Conservation (phyloP, 2,797 vertebrate genomes). For the Dendrocincla tyrannina region DNA sequence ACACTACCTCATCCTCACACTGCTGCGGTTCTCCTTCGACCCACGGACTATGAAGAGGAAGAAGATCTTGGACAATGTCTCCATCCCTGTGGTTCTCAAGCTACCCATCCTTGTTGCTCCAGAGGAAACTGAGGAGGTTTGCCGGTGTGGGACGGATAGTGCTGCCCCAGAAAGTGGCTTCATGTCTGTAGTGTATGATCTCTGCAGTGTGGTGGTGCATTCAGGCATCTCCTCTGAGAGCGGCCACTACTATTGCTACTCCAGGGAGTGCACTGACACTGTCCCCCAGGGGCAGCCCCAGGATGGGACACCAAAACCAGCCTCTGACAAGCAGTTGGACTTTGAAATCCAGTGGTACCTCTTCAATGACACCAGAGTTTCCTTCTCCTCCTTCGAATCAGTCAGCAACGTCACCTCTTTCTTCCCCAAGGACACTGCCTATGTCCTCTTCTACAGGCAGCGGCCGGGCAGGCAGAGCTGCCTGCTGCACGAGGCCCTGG, state of each 20-base stretch:
- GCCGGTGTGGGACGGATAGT: background rate
- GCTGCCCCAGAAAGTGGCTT: background rate
- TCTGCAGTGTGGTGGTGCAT: slow-evolving; percentile 83
- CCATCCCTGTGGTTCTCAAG: slow-evolving; percentile 78
- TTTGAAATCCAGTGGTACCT: slow-evolving; percentile 82
- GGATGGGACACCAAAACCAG: background rate
- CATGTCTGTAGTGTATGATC: slow-evolving; percentile 73
- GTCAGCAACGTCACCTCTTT: slow-evolving; percentile 83
- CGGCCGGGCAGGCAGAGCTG: slow-evolving; percentile 8
- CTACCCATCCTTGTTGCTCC: slow-evolving; percentile 67
- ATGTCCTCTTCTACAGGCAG: slow-evolving; percentile 81
- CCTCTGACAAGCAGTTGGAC: slow-evolving; percentile 57
- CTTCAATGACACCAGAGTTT: slow-evolving; percentile 84
- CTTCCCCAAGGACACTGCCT: slow-evolving; percentile 84
- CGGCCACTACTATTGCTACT: slow-evolving; percentile 85
- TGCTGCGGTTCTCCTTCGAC: slow-evolving; percentile 83
- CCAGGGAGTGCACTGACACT: slow-evolving; percentile 71
- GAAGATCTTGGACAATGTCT: slow-evolving; percentile 82
- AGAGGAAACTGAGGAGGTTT: slow-evolving; percentile 11
- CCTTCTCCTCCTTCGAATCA: slow-evolving; percentile 83
- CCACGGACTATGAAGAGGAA: slow-evolving; percentile 78
- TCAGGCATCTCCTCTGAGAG: slow-evolving; percentile 83
- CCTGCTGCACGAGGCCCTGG: background rate
- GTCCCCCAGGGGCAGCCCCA: background rate
- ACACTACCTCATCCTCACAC: slow-evolving; percentile 81